Evolutionary conservation across 2,797 vertebrate species (phyloP).

Genomic region (Coluber constrictor): DNA sequence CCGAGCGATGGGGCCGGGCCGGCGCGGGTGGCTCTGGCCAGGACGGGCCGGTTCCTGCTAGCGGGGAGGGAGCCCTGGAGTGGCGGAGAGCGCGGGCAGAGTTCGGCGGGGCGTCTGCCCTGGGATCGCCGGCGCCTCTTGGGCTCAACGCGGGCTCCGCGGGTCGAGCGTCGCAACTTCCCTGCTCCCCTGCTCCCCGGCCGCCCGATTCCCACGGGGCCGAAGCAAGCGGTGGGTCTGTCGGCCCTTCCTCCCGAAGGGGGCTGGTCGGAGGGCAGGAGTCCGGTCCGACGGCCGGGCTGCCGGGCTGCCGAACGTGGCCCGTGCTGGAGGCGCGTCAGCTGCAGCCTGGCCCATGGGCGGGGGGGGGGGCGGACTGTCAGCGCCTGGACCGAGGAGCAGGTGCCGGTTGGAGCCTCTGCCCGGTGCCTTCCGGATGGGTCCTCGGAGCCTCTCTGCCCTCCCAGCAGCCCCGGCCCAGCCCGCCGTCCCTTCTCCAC

Average conservation of each 20-base stretch:
- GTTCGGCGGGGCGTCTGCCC: neutral
- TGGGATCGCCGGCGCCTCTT: neutral
- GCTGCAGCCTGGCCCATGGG: neutral
- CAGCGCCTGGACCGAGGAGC: neutral
- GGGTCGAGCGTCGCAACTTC: neutral
- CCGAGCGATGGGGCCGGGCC: neutral
- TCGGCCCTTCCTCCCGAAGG: neutral
- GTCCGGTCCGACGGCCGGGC: neutral
- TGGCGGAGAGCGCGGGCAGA: neutral
- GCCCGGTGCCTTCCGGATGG: neutral
- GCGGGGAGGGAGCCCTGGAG: neutral
- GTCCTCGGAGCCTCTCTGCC: neutral
- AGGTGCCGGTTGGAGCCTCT: neutral
- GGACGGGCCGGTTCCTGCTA: neutral
- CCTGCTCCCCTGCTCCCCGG: neutral
- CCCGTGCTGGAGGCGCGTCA: neutral
- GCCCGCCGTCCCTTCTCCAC: neutral
- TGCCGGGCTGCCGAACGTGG: neutral
- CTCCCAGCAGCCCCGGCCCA: too few relatives aligned
- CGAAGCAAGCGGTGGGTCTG: neutral
- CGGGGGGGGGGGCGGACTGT: neutral
- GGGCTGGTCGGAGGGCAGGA: neutral
- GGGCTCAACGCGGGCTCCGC: neutral
- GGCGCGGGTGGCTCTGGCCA: neutral
- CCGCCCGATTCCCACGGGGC: neutral